Base-by-base conservation (phyloP, 2,888 invertebrate genomes). In the Pyrrhia umbra region DNA sequence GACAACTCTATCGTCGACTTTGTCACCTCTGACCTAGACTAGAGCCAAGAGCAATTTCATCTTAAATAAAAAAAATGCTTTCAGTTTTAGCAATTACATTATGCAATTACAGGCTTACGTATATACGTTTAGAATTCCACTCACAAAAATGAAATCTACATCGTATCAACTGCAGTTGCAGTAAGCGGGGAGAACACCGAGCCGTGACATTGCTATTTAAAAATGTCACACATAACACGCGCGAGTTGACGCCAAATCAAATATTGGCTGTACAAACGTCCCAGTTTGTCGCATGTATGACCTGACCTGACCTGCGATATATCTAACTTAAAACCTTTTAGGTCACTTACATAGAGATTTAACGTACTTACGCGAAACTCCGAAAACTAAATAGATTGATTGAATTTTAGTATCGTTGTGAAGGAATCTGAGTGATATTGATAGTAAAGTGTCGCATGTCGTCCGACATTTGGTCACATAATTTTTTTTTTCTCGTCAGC, bases 181-280 rank as follows among this genome's bases (percentile, higher is more conserved):
- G 56, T 30, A 63, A 25, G 47, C 47, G 39, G 45, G 20, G 40
- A n/a, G 42, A 23, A 16, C 42, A 54, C 43, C 47, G 52, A 60
- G 25, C 50, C 58, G 39, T 47, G 37, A 54, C 30, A 39, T 54
- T 34, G 56, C 67, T 65, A 80, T 82, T 83, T 70, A 81, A 83
- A 84, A 81, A 80, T 75, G 80, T 39, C 64, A 58, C 54, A 62
- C 77, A 72, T 70, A 64, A 77, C 68, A 71, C 64, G 74, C 46
- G 47, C 49, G 65, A 61, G 67, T 76, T 75, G 55, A 82, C 77
- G 34, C 67, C 62, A 76, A 82, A 82, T 85, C 81, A 81, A 84
- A 82, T 82, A 84, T 82, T 82, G 77, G 80, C 80, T 8, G 59
- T 56, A 49, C 47, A 58, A 49, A 61, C 59, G 21, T 45, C 18